These are phyloP conservation scores for Bovichtus variegatus DNA, from an alignment of 2,797 vertebrate genomes.

Conservation along the genomic window DNA sequence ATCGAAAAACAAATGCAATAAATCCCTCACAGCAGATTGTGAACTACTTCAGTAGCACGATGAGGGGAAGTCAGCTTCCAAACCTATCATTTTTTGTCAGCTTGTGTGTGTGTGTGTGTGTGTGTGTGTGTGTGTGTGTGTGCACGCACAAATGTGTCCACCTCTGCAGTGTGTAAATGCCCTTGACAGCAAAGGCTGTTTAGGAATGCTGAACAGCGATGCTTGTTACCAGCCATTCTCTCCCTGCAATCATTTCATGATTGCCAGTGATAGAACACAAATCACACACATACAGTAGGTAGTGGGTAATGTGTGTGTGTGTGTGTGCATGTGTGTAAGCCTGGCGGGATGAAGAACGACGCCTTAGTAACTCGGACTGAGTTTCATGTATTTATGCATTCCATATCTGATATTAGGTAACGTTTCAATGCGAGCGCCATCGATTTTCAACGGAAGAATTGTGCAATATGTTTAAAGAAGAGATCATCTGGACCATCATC, in stretches of 20 bases:
- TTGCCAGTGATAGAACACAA: constrained; percentile 69
- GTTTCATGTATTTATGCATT: not conserved
- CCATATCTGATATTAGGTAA: not conserved
- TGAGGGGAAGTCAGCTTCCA: constrained; percentile 29
- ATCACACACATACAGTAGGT: constrained; percentile 42
- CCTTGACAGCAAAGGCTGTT: constrained; percentile 66
- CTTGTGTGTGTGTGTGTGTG: not conserved
- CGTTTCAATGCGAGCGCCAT: not conserved
- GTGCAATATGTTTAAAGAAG: not conserved
- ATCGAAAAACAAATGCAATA: constrained; percentile 27
- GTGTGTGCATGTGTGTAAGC: not conserved
- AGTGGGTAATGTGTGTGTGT: not conserved
- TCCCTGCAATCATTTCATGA: constrained; percentile 75
- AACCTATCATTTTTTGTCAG: constrained; percentile 10
- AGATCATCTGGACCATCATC: not conserved
- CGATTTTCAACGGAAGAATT: not conserved
- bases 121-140: constrained; percentile 1
- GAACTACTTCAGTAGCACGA: constrained; percentile 13
- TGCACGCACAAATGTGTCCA: not conserved
- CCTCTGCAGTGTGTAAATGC: constrained; percentile 56
- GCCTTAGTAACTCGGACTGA: not conserved
- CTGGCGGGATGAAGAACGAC: not conserved
- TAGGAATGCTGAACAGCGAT: constrained; percentile 62
- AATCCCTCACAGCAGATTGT: constrained; percentile 30
- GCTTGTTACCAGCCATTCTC: constrained; percentile 71